Base-by-base conservation (phyloP, 1,140 invertebrate species). In the Apolygus lucorum region DNA sequence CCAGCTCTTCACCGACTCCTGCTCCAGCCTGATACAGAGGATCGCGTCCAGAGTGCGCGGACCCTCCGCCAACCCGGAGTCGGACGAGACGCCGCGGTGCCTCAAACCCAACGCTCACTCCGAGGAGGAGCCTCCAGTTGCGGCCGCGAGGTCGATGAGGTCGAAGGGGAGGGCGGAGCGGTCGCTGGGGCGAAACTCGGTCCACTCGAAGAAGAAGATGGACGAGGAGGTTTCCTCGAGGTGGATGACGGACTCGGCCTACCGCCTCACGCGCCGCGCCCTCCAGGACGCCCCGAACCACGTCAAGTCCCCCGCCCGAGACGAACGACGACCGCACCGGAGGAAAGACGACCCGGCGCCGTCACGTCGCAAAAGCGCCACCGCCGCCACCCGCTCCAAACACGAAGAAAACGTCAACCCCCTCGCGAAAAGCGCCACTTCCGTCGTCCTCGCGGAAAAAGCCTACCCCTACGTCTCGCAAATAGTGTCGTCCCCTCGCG, bases 1-100 rank as follows among this genome's bases (percentile, higher is more conserved):
- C 59, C 91, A 93, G 78, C 80, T 93, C 72, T 80, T 93, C 69
- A 89, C 85, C 64, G 90, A 93, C 75, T 91, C 90, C 70, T 93
- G 90, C 79, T 88, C 89, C 71, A 93, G 84, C 79, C 82, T 93
- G 27, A 82, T 93, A 68, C 90, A 92, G 74, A 82, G 90, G 62
- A 79, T 93, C 72, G 88, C 89, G 0, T 86, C 87, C 29, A 77
- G 82, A 29, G 84, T 86, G 1, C 83, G 90, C 28, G 89, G 89
- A 28, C 88, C 88, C 13, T 91, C 85, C 42, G 83, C 74, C 49
- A 49, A 62, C 63, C 13, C 65, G 54, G 70, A 72, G 28, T 13
- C 28, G 2, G 68, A 69, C n/a, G 68, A 69, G 25, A 63, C 28
- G 17, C 68, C 68, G 22, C 22, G 24, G 22, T 63, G 54, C 13